Percentiles rank a stretch among this genome's conserved stretches.
phyloP scores from a whole-genome alignment of 2,888 invertebrate genomes.

The Esperia sulphurella region DNA sequence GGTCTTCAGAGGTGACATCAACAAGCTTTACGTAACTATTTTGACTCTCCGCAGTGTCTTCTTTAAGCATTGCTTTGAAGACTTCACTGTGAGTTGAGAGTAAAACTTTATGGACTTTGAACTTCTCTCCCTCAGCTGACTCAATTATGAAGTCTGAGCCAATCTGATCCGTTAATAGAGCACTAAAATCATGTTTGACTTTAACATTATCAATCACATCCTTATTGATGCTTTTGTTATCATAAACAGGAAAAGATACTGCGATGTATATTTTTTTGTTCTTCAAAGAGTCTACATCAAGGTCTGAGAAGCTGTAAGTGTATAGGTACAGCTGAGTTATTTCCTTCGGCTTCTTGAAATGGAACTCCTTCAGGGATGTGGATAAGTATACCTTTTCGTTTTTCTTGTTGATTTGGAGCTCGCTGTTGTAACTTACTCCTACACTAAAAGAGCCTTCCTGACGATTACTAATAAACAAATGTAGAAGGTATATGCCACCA shows the following conservation, averaged over 20 bases:
- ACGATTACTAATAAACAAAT: slow-evolving; percentile 53
- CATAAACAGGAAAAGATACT: slow-evolving; percentile 30
- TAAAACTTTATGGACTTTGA: slow-evolving; percentile 54
- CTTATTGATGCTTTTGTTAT: slow-evolving; percentile 21
- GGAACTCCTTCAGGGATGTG: slow-evolving; percentile 30
- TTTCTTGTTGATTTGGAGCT: slow-evolving; percentile 43
- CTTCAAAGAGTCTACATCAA: slow-evolving; percentile 53
- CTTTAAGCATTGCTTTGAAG: slow-evolving; percentile 68
- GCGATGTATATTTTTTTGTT: slow-evolving; percentile 49
- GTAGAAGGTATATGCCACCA: slow-evolving; percentile 47
- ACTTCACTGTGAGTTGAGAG: slow-evolving; percentile 60
- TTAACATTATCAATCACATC: slow-evolving; percentile 35
- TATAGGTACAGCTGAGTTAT: slow-evolving; percentile 38
- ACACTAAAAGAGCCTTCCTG: slow-evolving; percentile 41
- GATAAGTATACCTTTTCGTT: slow-evolving; percentile 37
- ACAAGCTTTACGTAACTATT: slow-evolving; percentile 54
- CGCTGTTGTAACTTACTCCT: slow-evolving; percentile 36
- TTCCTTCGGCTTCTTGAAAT: slow-evolving; percentile 30
- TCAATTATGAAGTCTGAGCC: slow-evolving; percentile 62
- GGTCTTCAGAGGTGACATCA: slow-evolving; percentile 55
- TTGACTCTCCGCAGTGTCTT: slow-evolving; percentile 63
- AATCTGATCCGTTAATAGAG: slow-evolving; percentile 50
- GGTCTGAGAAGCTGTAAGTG: slow-evolving; percentile 51
- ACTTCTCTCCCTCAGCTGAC: slow-evolving; percentile 54
- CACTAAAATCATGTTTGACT: slow-evolving; percentile 46